phyloP scores from a whole-genome alignment of 2,113 vertebrate species.

The Muntiacus muntjak region DNA sequence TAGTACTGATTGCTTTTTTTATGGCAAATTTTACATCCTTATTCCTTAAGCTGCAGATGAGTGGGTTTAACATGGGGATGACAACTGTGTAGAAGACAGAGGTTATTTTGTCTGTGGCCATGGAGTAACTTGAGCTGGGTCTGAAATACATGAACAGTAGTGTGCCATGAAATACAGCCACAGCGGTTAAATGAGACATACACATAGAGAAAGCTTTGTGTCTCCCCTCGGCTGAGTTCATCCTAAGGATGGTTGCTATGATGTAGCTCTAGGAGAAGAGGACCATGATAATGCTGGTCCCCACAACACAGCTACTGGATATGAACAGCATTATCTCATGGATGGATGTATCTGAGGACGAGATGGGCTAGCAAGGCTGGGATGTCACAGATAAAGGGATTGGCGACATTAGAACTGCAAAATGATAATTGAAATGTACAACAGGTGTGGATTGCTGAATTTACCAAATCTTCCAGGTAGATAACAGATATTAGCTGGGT shows the following conservation, averaged over 20 bases:
- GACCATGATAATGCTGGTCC: constrained; percentile 37
- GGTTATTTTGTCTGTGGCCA: constrained; percentile 47
- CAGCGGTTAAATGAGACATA: constrained; percentile 37
- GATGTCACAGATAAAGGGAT: constrained; percentile 67
- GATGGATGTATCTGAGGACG: not conserved
- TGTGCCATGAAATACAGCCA: constrained; percentile 59
- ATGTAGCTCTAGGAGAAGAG: constrained; percentile 59
- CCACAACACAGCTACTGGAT: constrained; percentile 19
- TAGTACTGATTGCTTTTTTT: not conserved
- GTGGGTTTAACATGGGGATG: constrained; percentile 68
- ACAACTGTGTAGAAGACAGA: constrained; percentile 68
- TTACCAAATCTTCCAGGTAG: not conserved
- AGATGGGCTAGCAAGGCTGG: constrained; percentile 46
- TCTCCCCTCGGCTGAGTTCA: constrained; percentile 47
- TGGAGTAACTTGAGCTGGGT: constrained; percentile 46
- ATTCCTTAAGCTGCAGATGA: constrained; percentile 72
- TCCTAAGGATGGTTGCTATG: constrained; percentile 44
- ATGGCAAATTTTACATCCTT: constrained; percentile 61
- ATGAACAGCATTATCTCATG: constrained; percentile 42
- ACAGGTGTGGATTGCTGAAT: constrained; percentile 5
- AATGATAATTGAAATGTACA: constrained; percentile 33
- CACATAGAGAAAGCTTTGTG: constrained; percentile 58
- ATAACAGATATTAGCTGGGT: not conserved
- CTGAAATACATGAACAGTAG: constrained; percentile 59
- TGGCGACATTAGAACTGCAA: constrained; percentile 41